Conservation (phyloP, 2,113 vertebrate genomes). For the Pelobates fuscus region DNA sequence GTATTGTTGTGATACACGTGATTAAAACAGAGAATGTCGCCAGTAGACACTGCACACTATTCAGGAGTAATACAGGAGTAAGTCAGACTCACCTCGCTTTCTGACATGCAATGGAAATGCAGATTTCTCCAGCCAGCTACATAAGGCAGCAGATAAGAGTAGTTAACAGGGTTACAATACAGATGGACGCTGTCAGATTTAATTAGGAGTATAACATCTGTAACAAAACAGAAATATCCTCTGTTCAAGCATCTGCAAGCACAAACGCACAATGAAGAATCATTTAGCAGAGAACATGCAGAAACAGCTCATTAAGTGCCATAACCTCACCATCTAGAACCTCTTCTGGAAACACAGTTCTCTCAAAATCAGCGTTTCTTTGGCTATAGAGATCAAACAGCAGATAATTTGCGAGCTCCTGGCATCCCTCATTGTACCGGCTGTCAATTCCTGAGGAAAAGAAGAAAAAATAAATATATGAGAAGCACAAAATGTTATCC, state of each 20-base stretch:
- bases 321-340: constrained; percentile 89
- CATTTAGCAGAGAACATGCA: too few relatives aligned
- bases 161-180: constrained; percentile 96
- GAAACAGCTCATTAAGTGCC: background rate
- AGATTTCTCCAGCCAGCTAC: constrained; percentile 94
- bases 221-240: constrained; percentile 49
- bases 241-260: background rate
- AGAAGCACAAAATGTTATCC: background rate
- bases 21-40: too few relatives aligned
- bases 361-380: constrained; percentile 75
- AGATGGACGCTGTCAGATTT: constrained; percentile 90
- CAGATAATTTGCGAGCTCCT: constrained; percentile 90
- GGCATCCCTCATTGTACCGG: constrained; percentile 92
- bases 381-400: constrained; percentile 90
- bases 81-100: constrained; percentile 82
- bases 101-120: constrained; percentile 91
- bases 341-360: constrained; percentile 88
- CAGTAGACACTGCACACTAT: too few relatives aligned
- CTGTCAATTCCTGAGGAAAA: constrained; percentile 89
- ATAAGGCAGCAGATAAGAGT: constrained; percentile 83
- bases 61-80: too few relatives aligned
- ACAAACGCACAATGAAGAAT: background rate
- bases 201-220: constrained; percentile 92
- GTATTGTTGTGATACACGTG: too few relatives aligned
- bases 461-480: background rate